Percentiles rank a stretch among this genome's conserved stretches.
phyloP scores from a whole-genome alignment of 2,888 invertebrate genomes.

The Spilarctia lutea region DNA sequence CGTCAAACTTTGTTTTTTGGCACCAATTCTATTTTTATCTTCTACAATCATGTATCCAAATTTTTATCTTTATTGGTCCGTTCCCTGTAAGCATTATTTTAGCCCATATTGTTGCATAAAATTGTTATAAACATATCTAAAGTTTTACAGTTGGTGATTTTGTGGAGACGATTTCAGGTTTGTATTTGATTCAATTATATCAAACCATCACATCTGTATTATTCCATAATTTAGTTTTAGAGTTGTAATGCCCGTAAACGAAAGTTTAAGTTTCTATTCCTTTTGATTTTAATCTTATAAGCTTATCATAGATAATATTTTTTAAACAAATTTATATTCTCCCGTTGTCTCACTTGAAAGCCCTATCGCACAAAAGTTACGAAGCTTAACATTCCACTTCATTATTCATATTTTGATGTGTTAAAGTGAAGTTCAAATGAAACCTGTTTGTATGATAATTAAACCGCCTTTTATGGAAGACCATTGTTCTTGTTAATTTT shows the following conservation, averaged over 20 bases:
- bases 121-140: too few species aligned
- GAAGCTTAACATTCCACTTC: conserved; percentile 79
- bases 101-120: too few species aligned
- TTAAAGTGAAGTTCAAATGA: conserved; percentile 68
- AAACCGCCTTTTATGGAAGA: conserved; percentile 67
- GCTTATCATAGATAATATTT: neutral
- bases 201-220: neutral
- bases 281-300: neutral
- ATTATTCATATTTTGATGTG: conserved; percentile 81
- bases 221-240: neutral
- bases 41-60: too few species aligned
- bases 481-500: conserved; percentile 66
- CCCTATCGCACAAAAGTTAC: conserved; percentile 68
- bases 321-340: conserved; percentile 1
- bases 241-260: neutral
- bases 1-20: neutral
- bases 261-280: neutral
- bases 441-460: conserved; percentile 78
- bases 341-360: conserved; percentile 46
- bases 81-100: too few species aligned
- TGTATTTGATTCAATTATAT: neutral
- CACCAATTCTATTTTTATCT: too few species aligned
- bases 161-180: neutral
- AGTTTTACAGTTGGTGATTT: too few species aligned
- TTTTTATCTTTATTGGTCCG: too few species aligned